Evolutionary conservation across 2,113 vertebrate genomes (phyloP), one percentile per base, ranked within the genome.

Genomic region (Bubalus kerabau): DNA sequence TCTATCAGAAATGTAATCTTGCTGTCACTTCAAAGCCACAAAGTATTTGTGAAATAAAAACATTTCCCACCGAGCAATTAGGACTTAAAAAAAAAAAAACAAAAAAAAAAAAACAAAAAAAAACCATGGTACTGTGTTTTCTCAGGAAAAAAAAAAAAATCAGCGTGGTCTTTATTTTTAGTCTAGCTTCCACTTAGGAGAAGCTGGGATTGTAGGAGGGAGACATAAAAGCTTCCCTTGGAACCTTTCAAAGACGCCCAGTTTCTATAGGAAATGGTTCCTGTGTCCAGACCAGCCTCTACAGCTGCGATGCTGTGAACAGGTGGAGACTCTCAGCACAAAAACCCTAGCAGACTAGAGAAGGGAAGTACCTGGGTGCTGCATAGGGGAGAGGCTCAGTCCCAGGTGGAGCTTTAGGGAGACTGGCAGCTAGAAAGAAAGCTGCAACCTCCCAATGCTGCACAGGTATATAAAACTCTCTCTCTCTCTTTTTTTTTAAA

Each of bases 1-100:
- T 11, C 36, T 87, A 91, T 95, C 83, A 86, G 90, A 92, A 95
- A 90, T 82, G 60, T 71, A 96, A 95, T 74, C 56, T 3, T n/a
- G 52, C 74, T 83, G 56, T 81, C 90, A 90, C 87, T 62, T 59
- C 23, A 85, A 52, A 92, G 32, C 36, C 76, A 90, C 88, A 67
- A 36, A 92, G 30, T 92, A 87, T 95, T 81, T 94, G 90, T 92
- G 82, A 97, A 97, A 98, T 95, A 94, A 98, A 97, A 96, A 71
- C n/a, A 64, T 81, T 91, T 90, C 91, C 82, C 67, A 92, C 23
- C 0, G n/a, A 93, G 57, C 87, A 86, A 50, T 52, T 83, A 86
- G 74, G 48, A 43, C 26, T 76, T 7, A 26, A 43, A 26, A 13
- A 24, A 24, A 21, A 17, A 8, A 8, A 12, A 4, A 59, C 57